Conservation (phyloP, 2,888 invertebrate species). For the Caenorhabditis sinica region DNA sequence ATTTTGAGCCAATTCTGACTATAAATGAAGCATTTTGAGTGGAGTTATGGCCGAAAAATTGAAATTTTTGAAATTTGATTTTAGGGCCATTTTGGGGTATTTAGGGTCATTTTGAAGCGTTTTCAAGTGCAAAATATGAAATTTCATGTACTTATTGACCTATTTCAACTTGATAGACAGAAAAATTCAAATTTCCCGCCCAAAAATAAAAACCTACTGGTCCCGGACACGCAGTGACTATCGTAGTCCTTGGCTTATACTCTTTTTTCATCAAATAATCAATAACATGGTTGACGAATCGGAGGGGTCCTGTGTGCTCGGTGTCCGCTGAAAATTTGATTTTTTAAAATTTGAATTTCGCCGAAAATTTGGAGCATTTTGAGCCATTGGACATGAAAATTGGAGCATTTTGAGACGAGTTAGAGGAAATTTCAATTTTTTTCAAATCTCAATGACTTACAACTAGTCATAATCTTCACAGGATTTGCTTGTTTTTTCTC, state of each 20-base stretch:
- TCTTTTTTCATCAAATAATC: constrained; percentile 59
- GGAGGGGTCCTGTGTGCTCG: constrained; percentile 57
- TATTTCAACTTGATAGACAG: not conserved
- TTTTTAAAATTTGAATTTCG: not conserved
- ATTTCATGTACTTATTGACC: too few species aligned
- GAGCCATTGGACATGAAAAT: too few species aligned
- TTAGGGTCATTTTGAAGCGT: too few species aligned
- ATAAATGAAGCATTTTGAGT: not conserved
- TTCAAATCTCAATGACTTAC: constrained; percentile 34
- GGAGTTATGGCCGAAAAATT: not conserved
- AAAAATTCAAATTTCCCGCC: not conserved
- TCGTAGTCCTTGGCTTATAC: constrained; percentile 54
- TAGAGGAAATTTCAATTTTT: not conserved
- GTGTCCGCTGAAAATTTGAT: constrained; percentile 51
- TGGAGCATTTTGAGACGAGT: too few species aligned
- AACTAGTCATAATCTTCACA: constrained; percentile 65
- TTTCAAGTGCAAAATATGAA: too few species aligned
- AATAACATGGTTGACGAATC: constrained; percentile 59
- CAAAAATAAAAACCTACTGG: constrained; percentile 25
- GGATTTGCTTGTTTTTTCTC: constrained; percentile 53
- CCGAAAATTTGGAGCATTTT: not conserved
- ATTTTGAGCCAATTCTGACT: not conserved
- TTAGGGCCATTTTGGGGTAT: not conserved
- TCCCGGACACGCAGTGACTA: constrained; percentile 66
- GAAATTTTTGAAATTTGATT: constrained; percentile 2